Percentiles rank a stretch among this genome's conserved stretches.
These are phyloP conservation scores for Phrynocephalus guinanensis DNA, from an alignment of 2,797 vertebrate genomes.

Conservation along the genomic window DNA sequence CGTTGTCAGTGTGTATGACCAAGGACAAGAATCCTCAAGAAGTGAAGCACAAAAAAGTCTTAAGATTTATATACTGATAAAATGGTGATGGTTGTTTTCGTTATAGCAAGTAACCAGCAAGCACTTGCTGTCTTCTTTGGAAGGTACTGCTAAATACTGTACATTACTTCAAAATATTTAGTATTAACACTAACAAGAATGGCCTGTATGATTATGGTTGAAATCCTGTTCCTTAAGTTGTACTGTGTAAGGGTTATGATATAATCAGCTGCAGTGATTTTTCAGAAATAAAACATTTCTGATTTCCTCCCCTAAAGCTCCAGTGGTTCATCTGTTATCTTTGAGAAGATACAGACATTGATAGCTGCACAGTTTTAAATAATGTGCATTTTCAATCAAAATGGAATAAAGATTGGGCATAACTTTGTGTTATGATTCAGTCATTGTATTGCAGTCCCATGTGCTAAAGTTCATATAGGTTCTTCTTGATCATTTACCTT, in stretches of 20 bases:
- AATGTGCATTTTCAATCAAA: background rate
- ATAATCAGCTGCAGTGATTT: no score
- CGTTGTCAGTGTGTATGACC: no score
- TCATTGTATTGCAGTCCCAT: background rate
- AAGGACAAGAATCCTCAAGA: no score
- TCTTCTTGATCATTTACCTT: background rate
- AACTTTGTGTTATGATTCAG: background rate
- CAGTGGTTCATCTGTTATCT: no score
- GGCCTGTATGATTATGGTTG: no score
- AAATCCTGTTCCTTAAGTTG: no score
- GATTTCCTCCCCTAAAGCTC: no score
- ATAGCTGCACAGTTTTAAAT: background rate
- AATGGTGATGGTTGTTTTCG: background rate
- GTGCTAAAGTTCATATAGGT: background rate
- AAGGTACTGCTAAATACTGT: background rate
- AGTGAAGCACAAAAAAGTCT: background rate
- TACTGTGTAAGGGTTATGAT: no score
- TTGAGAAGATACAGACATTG: background rate
- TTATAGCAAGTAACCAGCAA: background rate
- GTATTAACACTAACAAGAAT: background rate
- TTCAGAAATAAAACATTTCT: no score
- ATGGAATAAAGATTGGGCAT: background rate
- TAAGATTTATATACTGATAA: conserved; percentile 1
- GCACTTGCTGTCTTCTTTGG: background rate
- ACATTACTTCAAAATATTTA: background rate